Evolutionary conservation across 2,888 invertebrate genomes (phyloP), one percentile per base, ranked within the genome.

Genomic region (Sphinx pinastri): DNA sequence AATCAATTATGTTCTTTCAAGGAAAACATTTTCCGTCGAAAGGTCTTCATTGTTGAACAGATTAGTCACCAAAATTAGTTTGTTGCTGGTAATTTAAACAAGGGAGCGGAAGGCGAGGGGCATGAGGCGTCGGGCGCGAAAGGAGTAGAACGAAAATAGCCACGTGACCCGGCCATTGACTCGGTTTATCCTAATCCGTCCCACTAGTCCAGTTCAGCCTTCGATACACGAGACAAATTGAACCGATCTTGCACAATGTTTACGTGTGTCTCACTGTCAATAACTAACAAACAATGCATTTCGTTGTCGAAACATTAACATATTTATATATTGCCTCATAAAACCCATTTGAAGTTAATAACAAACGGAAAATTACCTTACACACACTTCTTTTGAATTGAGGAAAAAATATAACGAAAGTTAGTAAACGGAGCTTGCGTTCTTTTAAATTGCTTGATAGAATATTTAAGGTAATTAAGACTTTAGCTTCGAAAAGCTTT

Each of bases 151-250:
- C 92, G 86, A 87, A 94, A 93, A 94, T 93, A 93, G 90, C 90
- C 84, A 84, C 85, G 88, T 93, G 93, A 93, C 93, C 93, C 94
- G 94, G 94, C 92, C 94, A 88, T 93, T 93, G 94, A 94, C 93
- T 93, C 90, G 90, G 89, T 90, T 92, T 91, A 90, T 92, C 93
- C 93, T 93, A 92, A 94, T 90, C 93, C 92, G 93, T 89, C 92
- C 93, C 87, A 94, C 93, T 94, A 93, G 91, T 94, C 93, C 88
- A 93, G 84, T 91, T 94, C 88, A 87, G 83, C 79, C 81, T 82
- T 81, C 83, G 81, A 85, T 81, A 79, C 78, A 81, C 79, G 80
- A 79, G 80, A 72, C 77, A 76, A 81, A 75, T 76, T 77, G 75
- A 78, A 76, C 79, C 79, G 76, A 82, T 82, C 79, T 81, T 79